Percentiles rank a stretch among this genome's conserved stretches.
phyloP scores from a whole-genome alignment of 2,888 invertebrate genomes.

The Kuschelorhynchus macadamiae region DNA sequence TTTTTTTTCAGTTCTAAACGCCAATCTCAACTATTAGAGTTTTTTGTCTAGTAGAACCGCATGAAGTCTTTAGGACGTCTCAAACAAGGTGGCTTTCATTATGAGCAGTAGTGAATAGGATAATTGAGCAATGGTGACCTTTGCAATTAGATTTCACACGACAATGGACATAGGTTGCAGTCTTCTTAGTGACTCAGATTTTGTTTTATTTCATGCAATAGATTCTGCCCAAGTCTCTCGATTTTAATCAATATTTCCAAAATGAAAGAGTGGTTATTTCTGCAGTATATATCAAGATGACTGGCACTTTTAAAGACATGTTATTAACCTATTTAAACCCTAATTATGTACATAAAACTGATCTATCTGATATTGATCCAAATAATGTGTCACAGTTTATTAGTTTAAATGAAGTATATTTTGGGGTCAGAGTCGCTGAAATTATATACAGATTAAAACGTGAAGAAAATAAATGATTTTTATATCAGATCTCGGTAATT shows the following conservation, averaged over 20 bases:
- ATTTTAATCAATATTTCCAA: slow-evolving; percentile 8
- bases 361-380: slow-evolving; percentile 5
- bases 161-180: not conserved
- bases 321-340: slow-evolving; percentile 1
- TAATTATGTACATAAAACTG: slow-evolving; percentile 8
- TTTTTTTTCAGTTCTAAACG: too few species aligned
- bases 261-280: not conserved
- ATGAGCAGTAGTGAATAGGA: slow-evolving; percentile 36
- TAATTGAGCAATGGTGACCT: slow-evolving; percentile 5
- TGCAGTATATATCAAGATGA: not conserved
- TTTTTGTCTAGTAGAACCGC: slow-evolving; percentile 41
- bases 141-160: not conserved
- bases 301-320: slow-evolving; percentile 4
- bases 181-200: not conserved
- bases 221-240: not conserved
- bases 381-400: not conserved
- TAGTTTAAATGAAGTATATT: too few species aligned
- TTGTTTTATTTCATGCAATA: not conserved
- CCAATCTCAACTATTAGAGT: slow-evolving; percentile 27
- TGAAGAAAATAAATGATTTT: too few species aligned
- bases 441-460: too few species aligned
- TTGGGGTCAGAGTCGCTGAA: too few species aligned
- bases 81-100: slow-evolving; percentile 51
- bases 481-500: too few species aligned
- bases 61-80: slow-evolving; percentile 39